Conservation (phyloP, 2,797 vertebrate species). For the Anolis apletophallus region DNA sequence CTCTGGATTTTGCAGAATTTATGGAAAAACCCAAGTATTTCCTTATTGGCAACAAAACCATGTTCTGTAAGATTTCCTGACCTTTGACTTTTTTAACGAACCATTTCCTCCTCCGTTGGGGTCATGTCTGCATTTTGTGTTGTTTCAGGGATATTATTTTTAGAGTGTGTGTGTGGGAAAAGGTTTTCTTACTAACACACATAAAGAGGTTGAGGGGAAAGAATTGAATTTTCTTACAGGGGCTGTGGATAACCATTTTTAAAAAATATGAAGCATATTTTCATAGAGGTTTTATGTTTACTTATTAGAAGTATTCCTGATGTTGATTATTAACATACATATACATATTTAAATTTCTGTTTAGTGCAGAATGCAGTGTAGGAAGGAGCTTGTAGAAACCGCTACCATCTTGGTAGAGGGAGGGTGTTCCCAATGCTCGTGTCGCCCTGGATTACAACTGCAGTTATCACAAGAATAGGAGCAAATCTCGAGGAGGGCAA, state of each 20-base stretch:
- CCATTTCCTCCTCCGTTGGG: not conserved
- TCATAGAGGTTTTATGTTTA: not conserved
- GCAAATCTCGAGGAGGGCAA: conserved; percentile 48
- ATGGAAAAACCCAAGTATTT: not conserved
- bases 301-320: not conserved
- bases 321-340: not conserved
- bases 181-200: conserved; percentile 25
- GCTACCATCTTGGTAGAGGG: conserved; percentile 42
- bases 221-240: conserved; percentile 15
- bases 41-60: conserved; percentile 44
- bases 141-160: not conserved
- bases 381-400: conserved; percentile 16
- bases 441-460: conserved; percentile 66
- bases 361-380: not conserved
- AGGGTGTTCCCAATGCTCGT: conserved; percentile 61
- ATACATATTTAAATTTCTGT: conserved; percentile 23
- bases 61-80: conserved; percentile 37
- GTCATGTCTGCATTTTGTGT: not conserved
- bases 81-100: not conserved
- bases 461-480: conserved; percentile 59
- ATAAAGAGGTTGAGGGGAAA: conserved; percentile 15
- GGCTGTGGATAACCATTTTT: conserved; percentile 25
- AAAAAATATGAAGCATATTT: conserved; percentile 37
- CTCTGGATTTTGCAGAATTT: conserved; percentile 54
- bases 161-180: not conserved